A percentile compares a stretch with the other conserved stretches of the same genome.
Conservation (phyloP, 2,888 invertebrate genomes). For the Drosophila demipolita region DNA sequence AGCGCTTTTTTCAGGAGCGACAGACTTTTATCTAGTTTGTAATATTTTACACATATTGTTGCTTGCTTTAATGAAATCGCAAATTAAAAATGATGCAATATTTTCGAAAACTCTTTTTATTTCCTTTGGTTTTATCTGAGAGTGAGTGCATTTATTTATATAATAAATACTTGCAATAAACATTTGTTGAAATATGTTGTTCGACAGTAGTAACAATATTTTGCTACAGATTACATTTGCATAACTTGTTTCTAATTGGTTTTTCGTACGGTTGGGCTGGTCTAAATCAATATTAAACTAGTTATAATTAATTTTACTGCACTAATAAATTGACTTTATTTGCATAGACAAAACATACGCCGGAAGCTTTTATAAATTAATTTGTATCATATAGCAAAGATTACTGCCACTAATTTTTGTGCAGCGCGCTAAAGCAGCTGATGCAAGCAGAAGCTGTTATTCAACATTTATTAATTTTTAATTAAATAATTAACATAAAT, state of each 20-base stretch:
- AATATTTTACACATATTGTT: not conserved
- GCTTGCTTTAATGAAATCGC: not conserved
- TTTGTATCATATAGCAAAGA: constrained; percentile 48
- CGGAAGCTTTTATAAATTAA: constrained; percentile 41
- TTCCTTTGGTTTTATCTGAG: not conserved
- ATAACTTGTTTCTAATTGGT: constrained; percentile 17
- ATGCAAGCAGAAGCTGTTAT: constrained; percentile 51
- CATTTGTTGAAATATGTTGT: not conserved
- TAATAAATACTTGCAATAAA: not conserved
- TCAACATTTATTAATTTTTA: constrained; percentile 51
- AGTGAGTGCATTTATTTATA: constrained; percentile 5
- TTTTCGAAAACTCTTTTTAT: not conserved
- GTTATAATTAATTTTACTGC: constrained; percentile 67
- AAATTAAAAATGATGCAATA: not conserved
- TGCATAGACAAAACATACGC: constrained; percentile 11
- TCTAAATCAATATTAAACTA: constrained; percentile 34
- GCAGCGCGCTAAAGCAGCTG: not conserved
- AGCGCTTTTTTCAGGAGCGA: constrained; percentile 8
- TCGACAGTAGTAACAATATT: not conserved
- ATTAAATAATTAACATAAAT: constrained; percentile 68
- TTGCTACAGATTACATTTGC: not conserved
- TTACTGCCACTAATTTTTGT: constrained; percentile 53
- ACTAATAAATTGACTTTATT: constrained; percentile 48
- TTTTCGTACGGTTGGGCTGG: not conserved
- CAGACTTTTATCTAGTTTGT: constrained; percentile 14